Evolutionary conservation across 2,888 invertebrate species (phyloP).

Genomic region (Leucania comma): DNA sequence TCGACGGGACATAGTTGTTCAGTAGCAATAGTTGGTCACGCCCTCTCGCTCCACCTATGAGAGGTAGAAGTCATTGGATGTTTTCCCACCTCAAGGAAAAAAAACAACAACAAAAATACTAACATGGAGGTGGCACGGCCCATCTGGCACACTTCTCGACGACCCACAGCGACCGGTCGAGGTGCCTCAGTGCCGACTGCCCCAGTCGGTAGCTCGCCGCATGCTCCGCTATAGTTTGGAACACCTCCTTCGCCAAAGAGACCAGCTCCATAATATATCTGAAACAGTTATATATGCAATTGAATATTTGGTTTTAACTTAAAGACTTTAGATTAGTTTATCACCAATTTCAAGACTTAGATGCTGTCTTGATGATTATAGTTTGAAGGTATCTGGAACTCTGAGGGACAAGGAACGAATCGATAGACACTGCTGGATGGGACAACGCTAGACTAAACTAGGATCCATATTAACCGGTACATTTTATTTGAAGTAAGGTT

Average conservation of each 20-base stretch:
- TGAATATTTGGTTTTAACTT: constrained; percentile 1
- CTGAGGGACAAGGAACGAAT: no score
- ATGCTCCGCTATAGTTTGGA: constrained; percentile 81
- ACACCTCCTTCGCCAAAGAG: constrained; percentile 77
- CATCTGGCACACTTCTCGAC: constrained; percentile 90
- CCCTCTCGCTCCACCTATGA: no score
- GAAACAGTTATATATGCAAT: constrained; percentile 43
- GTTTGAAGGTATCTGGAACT: no score
- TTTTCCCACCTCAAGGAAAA: background rate
- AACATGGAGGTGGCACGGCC: constrained; percentile 89
- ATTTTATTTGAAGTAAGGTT: no score
- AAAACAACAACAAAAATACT: constrained; percentile 54
- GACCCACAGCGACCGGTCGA: constrained; percentile 88
- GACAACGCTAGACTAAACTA: no score
- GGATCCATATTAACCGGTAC: no score
- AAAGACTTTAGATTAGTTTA: background rate
- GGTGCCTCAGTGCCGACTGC: constrained; percentile 82
- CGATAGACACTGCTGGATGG: no score
- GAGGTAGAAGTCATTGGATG: no score
- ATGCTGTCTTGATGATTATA: no score
- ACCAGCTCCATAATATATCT: constrained; percentile 82
- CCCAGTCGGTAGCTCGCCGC: constrained; percentile 86
- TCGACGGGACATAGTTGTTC: no score
- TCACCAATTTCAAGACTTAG: no score
- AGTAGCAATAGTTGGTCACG: no score